Base-by-base conservation (phyloP, 2,113 vertebrate species). In the Vulpes ferrilata region DNA sequence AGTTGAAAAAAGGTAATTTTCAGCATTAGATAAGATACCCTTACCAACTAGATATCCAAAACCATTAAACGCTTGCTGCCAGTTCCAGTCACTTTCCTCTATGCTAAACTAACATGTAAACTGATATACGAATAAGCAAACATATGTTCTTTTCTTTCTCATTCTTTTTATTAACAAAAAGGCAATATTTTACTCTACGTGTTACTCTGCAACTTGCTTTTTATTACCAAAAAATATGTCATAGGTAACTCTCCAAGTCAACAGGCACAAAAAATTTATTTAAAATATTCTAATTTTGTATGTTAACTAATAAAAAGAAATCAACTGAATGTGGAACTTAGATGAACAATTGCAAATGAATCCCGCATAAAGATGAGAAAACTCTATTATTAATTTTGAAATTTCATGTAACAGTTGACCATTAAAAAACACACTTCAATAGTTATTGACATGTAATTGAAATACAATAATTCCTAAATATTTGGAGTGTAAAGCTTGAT, bases 121-220 rank as follows among this genome's bases (percentile, higher is more conserved):
- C 23, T 87, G 1, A 22, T 22, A 76, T 13, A 22, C 78, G 17
- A 82, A 71, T 51, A 78, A 25, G 51, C 4, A 80, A 2, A 51
- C 0, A 0, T 27, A 23, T 55, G 22, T 57, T 76, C 27, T 85
- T 64, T 74, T 59, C 51, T 38, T 81, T 65, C 35, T 76, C 59
- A 30, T 69, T 69, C 6, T 96, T 87, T 85, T 81, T 81, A 60
- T 48, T 74, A 90, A 60, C 64, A 76, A 65, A 86, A 81, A 17
- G 22, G 15, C 69, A 22, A 7, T 32, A 30, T 67, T 43, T 64
- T 22, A 51, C 69, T 0, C 1, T 43, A 35, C 0, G n/a, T 48
- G 95, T 96, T 67, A 43, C 5, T 93, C 7, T 83, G 38, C 5
- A 89, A 53, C 81, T 96, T 80, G 38, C 15, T 87, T 92, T 95